Base-by-base conservation (phyloP, 2,113 vertebrate genomes). In the Astur gentilis region DNA sequence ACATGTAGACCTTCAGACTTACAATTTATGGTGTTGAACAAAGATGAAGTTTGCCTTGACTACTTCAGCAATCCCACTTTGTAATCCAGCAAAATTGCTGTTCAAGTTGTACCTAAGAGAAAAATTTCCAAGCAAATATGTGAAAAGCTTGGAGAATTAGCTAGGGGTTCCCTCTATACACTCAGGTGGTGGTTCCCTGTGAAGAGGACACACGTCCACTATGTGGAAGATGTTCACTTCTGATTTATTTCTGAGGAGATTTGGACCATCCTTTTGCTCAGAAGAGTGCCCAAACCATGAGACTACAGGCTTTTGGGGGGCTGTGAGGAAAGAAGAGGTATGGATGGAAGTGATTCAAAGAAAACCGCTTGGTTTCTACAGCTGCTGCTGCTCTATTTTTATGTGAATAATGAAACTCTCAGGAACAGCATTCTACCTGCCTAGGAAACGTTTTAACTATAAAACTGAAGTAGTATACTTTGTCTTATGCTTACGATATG, bases 131-230 rank as follows among this genome's bases (percentile, higher is more conserved):
- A 42, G 26, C 12, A 70, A 38, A 54, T 47, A 44, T 6, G 10
- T 71, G 16, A 71, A 88, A 70, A 27, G 23, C 9, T 70, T 70
- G 40, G 7, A 76, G 32, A 42, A 66, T 45, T 42, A 83, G 6
- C 25, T 49, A 50, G 9, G 0, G 1, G 6, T 58, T 87, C 22
- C 25, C 44, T 75, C 16, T 47, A 6, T 10, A 3, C 1, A 4
- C 8, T 60, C 72, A 73, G 6, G 3, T 34, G 13, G 17, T 49
- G 23, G 4, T 50, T 65, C 5, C 20, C 64, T 38, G 7, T 42
- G n/a, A 65, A 65, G 25, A 47, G 17, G 22, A 31, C 21, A 16
- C 7, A 34, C 36, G 8, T 16, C 11, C 4, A 7, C 9, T 50
- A 11, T 15, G 22, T 44, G 23, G 61, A 83, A 90, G 42, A 19